phyloP scores from a whole-genome alignment of 2,113 vertebrate genomes.

The Phylloscopus trochilus region DNA sequence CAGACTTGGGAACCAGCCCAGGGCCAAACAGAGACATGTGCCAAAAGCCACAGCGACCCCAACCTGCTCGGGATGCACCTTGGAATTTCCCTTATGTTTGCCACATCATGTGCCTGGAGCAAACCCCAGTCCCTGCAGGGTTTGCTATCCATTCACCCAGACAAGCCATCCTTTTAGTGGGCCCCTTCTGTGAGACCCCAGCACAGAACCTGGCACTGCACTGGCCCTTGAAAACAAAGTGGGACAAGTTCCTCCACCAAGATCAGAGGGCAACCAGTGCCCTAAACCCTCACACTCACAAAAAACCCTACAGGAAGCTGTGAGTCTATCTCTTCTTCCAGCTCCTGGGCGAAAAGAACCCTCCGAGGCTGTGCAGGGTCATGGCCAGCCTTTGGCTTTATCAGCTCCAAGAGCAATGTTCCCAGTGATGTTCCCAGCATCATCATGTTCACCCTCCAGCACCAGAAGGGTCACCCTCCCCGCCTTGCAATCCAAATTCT shows the following conservation, averaged over 20 bases:
- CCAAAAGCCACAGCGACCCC: rapidly evolving
- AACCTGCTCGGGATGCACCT: rapidly evolving
- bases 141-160: too few relatives aligned
- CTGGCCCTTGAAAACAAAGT: rapidly evolving
- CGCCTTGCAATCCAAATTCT: rapidly evolving
- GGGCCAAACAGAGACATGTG: not conserved
- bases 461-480: rapidly evolving
- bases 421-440: not conserved
- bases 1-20: not conserved
- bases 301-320: rapidly evolving
- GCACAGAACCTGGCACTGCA: not conserved
- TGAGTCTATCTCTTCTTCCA: not conserved
- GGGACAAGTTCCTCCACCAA: rapidly evolving
- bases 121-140: not conserved
- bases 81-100: not conserved
- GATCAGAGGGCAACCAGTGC: not conserved
- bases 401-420: not conserved
- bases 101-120: not conserved
- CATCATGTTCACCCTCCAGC: rapidly evolving
- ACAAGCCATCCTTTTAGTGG: rapidly evolving
- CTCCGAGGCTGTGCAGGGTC: rapidly evolving
- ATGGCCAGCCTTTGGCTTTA: not conserved
- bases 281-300: too few relatives aligned
- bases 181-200: rapidly evolving
- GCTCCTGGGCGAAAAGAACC: not conserved